Base-by-base conservation (phyloP, 2,797 vertebrate species). In the Sebastes miniatus region DNA sequence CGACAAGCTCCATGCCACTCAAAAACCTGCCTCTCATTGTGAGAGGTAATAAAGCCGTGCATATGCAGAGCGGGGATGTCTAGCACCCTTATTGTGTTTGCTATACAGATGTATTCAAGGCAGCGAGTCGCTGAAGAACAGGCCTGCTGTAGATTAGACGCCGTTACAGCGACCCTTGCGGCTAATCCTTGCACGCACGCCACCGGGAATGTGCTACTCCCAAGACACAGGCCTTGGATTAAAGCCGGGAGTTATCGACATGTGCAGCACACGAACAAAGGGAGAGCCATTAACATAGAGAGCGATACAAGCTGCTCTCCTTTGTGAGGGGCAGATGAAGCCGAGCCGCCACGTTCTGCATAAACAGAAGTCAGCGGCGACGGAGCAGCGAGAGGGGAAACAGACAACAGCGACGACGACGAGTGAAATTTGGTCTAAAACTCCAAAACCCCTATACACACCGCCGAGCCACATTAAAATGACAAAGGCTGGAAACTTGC, bases 91-190 rank as follows among this genome's bases (percentile, higher is more conserved):
- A 85, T 91, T 92, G 91, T 93, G 84, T 62, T 75, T 27, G n/a
- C 82, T 27, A 58, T 81, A 68, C 77, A 85, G 63, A 77, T 10
- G 50, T 81, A 69, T 79, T 84, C 68, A 87, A 80, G 84, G 86
- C 77, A 47, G 73, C 1, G 75, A 87, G 83, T 68, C 24, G 25
- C 80, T 69, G 75, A 85, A 89, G 84, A 93, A 88, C 85, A 50
- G 89, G 85, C 80, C 83, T 57, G 79, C 84, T 81, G 89, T 81
- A 90, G 93, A 94, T 94, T 94, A 94, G 85, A 39, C 57, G 34
- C 86, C 31, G 92, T 92, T 90, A 92, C 92, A 90, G 91, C 94
- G 91, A 95, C 93, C 93, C 93, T 89, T 69, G 80, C 56, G 20
- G 81, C 87, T 95, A 95, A 95, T 94, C 94, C 91, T 73, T 69